These are phyloP conservation scores for Drosophila histrio DNA, from an alignment of 2,888 invertebrate genomes.

Conservation along the genomic window DNA sequence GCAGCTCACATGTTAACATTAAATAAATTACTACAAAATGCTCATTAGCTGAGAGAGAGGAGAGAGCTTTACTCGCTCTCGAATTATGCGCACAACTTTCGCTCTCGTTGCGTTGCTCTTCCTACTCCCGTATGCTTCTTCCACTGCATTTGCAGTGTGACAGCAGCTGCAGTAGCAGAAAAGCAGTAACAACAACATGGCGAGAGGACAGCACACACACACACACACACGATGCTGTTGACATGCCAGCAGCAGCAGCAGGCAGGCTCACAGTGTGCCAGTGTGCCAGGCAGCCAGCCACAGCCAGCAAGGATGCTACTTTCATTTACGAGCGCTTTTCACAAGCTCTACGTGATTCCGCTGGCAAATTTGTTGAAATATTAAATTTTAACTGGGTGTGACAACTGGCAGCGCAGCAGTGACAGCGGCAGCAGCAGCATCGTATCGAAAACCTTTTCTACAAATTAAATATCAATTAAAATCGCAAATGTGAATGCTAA, in stretches of 20 bases:
- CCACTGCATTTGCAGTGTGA: slow-evolving; percentile 40
- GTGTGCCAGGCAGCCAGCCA: slow-evolving; percentile 71
- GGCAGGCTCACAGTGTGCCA: slow-evolving; percentile 46
- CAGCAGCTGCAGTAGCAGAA: slow-evolving; percentile 37
- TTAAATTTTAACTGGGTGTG: slow-evolving; percentile 78
- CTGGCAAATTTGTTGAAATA: slow-evolving; percentile 69
- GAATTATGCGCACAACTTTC: slow-evolving; percentile 43
- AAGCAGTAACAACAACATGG: slow-evolving; percentile 36
- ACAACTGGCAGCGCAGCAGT: slow-evolving; percentile 50
- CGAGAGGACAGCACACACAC: not conserved
- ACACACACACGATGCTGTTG: slow-evolving; percentile 30
- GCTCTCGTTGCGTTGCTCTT: slow-evolving; percentile 20
- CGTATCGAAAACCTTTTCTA: slow-evolving; percentile 32
- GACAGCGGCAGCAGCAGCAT: slow-evolving; percentile 11
- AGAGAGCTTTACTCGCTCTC: slow-evolving; percentile 10
- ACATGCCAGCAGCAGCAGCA: slow-evolving; percentile 38
- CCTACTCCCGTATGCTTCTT: slow-evolving; percentile 5
- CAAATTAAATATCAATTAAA: slow-evolving; percentile 28
- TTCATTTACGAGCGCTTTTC: slow-evolving; percentile 65
- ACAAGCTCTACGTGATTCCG: slow-evolving; percentile 60
- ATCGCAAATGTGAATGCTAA: slow-evolving; percentile 15
- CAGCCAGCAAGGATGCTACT: slow-evolving; percentile 71
- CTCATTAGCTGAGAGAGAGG: slow-evolving; percentile 45
- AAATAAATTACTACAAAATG: slow-evolving; percentile 55
- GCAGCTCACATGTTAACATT: slow-evolving; percentile 42